phyloP scores from a whole-genome alignment of 2,888 invertebrate genomes.

The Philopedon plagiatum region DNA sequence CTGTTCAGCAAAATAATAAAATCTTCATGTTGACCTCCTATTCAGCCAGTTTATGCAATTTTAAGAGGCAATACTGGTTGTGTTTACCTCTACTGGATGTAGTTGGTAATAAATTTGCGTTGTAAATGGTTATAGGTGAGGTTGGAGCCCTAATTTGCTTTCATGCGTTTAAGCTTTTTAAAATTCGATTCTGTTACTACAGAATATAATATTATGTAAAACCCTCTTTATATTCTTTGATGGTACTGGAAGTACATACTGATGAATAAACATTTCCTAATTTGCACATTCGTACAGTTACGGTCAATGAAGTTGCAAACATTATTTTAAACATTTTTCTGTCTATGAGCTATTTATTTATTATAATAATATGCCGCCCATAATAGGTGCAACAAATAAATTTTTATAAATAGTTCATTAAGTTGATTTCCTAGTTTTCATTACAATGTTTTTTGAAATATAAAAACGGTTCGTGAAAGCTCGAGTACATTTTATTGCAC shows the following conservation, averaged over 20 bases:
- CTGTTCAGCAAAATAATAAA: constrained; percentile 7
- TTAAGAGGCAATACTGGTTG: neutral
- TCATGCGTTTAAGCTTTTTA: no score
- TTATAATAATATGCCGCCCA: no score
- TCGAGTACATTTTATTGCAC: neutral
- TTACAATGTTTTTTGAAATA: constrained; percentile 3
- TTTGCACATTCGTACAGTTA: no score
- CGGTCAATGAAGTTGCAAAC: neutral
- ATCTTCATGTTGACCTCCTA: constrained; percentile 9
- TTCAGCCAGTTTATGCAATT: constrained; percentile 6
- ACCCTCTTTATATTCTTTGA: no score
- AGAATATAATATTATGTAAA: no score
- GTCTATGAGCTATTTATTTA: no score
- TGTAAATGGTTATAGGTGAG: neutral
- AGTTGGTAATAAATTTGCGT: neutral
- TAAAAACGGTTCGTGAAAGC: constrained; percentile 13
- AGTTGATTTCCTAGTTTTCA: neutral
- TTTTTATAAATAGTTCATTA: neutral
- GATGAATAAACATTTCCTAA: no score
- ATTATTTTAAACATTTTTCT: neutral
- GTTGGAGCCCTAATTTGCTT: no score
- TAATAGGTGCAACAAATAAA: neutral
- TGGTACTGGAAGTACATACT: no score
- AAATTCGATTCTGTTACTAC: no score
- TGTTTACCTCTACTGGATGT: neutral